Evolutionary conservation across 2,113 vertebrate species (phyloP), one percentile per base, ranked within the genome.

Genomic region (Vulpes lagopus): DNA sequence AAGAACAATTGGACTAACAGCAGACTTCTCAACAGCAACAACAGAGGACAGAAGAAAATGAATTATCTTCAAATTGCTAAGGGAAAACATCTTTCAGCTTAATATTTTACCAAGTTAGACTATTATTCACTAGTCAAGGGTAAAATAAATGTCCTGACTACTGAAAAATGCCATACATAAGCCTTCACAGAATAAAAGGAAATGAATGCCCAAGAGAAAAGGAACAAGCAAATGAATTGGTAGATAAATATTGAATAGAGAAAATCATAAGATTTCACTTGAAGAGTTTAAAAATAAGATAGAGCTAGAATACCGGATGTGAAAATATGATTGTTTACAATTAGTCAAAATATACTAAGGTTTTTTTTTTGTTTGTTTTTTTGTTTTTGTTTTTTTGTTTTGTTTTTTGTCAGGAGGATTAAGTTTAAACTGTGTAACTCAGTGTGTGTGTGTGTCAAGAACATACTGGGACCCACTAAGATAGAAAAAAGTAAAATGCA

Each of bases 91-190:
- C 27, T 65, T 93, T 91, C 78, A 84, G 69, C 11, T 3, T 64
- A 95, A 55, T 95, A 83, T 16, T 89, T 94, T 80, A 87, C 49
- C 5, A 95, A 57, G 25, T n/a, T 62, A 64, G 95, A 95, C 2
- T 83, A 35, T 73, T 49, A 65, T 57, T 64, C 8, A 87, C 87
- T 65, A 81, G 79, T 76, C n/a, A 81, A 76, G 30, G 3, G 3
- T 12, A 82, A 82, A 38, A 57, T 83, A 11, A 55, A 87, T 19
- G 11, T 86, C 51, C 19, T 64, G 11, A 85, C 2, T 59, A 81
- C 84, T 83, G 60, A 83, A 65, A 96, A 74, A 88, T 92, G 11
- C 30, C 38, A 60, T 11, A 53, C 38, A 73, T 1, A 53, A n/a
- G 4, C 11, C 32, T 27, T 49, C 43, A 62, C 3, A 71, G 25